These are phyloP conservation scores for Vidua chalybeata DNA, from an alignment of 2,113 vertebrate genomes.

Conservation along the genomic window DNA sequence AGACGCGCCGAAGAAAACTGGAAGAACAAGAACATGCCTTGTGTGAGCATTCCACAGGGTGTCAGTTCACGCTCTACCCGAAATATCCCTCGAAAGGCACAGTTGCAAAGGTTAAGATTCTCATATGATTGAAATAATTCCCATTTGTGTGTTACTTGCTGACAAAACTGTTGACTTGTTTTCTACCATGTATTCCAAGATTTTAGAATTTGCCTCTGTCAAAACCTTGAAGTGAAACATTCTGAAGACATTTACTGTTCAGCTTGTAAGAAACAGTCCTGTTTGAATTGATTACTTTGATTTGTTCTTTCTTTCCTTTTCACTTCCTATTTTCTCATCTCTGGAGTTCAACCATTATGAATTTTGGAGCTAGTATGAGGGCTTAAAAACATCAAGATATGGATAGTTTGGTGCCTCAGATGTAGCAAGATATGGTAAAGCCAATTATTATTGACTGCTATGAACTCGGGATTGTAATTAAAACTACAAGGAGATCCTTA, in stretches of 20 bases:
- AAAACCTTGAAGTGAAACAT: not conserved
- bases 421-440: not conserved
- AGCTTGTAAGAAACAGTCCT: not conserved
- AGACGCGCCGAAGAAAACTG: not conserved
- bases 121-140: conserved; percentile 33
- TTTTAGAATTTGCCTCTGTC: conserved; percentile 16
- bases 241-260: conserved; percentile 36
- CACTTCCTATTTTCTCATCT: conserved; percentile 18
- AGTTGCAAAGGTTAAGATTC: conserved; percentile 38
- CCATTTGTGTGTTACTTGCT: conserved; percentile 26
- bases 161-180: conserved; percentile 51
- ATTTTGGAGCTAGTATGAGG: not conserved
- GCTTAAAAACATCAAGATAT: not conserved
- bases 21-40: conserved; percentile 2
- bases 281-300: conserved; percentile 20
- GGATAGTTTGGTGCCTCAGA: not conserved
- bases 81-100: conserved; percentile 33
- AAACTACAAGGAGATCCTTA: not conserved
- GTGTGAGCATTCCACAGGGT: not conserved
- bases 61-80: not conserved
- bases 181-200: conserved; percentile 6
- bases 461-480: not conserved
- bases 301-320: conserved; percentile 32
- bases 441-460: not conserved
- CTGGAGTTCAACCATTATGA: not conserved